phyloP scores from a whole-genome alignment of 2,888 invertebrate genomes.

The Lepidochitona cinerea region DNA sequence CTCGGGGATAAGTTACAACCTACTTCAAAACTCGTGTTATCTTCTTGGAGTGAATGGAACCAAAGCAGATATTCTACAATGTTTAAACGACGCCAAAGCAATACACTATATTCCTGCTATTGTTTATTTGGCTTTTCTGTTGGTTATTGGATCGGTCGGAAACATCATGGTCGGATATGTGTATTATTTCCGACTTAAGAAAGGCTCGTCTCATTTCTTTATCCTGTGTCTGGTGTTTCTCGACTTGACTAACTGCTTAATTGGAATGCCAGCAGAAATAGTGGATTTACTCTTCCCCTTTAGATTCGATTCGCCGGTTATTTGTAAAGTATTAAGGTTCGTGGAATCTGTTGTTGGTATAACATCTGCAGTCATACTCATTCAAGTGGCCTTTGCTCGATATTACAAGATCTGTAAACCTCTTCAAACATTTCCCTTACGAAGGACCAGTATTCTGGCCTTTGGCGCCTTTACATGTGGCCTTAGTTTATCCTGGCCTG shows the following conservation, averaged over 20 bases:
- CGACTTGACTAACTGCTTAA: slow-evolving; percentile 59
- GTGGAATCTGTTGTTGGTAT: slow-evolving; percentile 57
- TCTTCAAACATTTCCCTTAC: slow-evolving; percentile 50
- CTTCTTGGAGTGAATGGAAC: no score
- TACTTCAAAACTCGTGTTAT: no score
- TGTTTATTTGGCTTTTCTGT: slow-evolving; percentile 50
- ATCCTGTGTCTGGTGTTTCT: slow-evolving; percentile 54
- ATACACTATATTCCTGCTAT: slow-evolving; percentile 58
- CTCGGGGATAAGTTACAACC: no score
- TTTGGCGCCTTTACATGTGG: slow-evolving; percentile 48
- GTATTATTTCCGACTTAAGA: slow-evolving; percentile 49
- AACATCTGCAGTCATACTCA: slow-evolving; percentile 56
- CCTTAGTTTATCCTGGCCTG: slow-evolving; percentile 52
- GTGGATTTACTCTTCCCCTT: slow-evolving; percentile 59
- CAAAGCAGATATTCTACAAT: slow-evolving; percentile 16
- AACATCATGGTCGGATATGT: slow-evolving; percentile 57
- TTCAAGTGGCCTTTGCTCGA: slow-evolving; percentile 59
- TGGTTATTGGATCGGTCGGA: slow-evolving; percentile 56
- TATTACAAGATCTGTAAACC: slow-evolving; percentile 56
- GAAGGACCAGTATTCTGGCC: slow-evolving; percentile 47
- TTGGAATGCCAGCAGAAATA: slow-evolving; percentile 65
- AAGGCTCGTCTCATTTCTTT: slow-evolving; percentile 59
- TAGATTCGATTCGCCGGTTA: slow-evolving; percentile 55
- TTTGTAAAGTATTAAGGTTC: slow-evolving; percentile 57
- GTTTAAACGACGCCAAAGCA: slow-evolving; percentile 54